Conservation (phyloP, 1,140 invertebrate genomes). For the Ladona fulva region DNA sequence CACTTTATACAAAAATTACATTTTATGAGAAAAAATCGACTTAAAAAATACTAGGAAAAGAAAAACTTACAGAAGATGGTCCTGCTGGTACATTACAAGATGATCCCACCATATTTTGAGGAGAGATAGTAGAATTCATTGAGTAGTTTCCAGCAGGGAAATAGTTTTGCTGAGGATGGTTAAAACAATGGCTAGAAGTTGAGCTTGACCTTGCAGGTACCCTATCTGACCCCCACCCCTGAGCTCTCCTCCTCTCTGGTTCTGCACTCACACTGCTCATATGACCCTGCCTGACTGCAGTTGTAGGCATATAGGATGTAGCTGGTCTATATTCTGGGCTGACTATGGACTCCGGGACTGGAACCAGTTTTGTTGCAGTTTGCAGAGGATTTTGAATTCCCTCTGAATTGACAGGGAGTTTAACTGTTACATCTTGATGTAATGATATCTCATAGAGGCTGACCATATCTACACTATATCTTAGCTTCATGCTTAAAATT, state of each 20-base stretch:
- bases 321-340: constrained; percentile 59
- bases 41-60: too few species aligned
- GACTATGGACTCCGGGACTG: constrained; percentile 75
- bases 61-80: too few species aligned
- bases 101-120: too few species aligned
- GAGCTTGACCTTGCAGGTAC: neutral
- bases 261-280: neutral
- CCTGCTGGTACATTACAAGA: too few species aligned
- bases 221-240: neutral
- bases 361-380: constrained; percentile 72
- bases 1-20: too few species aligned
- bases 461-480: too few species aligned
- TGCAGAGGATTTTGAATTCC: constrained; percentile 53
- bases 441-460: too few species aligned
- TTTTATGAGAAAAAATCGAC: too few species aligned
- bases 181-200: neutral
- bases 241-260: neutral
- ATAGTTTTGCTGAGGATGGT: too few species aligned
- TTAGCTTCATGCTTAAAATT: too few species aligned
- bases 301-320: neutral
- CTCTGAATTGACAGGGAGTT: neutral
- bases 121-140: too few species aligned
- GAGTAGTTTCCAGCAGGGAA: too few species aligned
- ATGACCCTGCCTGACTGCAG: neutral
- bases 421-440: neutral